phyloP scores from a whole-genome alignment of 2,797 vertebrate species.

The Danio choprae region DNA sequence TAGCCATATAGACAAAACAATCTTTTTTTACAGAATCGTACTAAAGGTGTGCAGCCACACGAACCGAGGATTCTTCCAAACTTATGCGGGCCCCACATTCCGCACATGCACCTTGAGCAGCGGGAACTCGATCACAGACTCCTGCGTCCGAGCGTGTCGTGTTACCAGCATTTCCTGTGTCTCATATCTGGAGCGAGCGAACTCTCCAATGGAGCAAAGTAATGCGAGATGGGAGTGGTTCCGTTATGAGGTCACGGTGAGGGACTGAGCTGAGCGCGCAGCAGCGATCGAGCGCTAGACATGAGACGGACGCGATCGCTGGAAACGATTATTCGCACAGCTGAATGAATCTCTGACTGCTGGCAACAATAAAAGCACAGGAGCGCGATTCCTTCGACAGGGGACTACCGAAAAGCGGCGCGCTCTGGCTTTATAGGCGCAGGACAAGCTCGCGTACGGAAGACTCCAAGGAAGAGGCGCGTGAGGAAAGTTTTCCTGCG shows the following conservation, averaged over 20 bases:
- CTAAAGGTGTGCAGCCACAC: not conserved
- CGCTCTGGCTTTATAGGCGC: constrained; percentile 27
- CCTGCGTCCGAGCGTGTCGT: constrained; percentile 40
- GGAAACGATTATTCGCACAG: constrained; percentile 61
- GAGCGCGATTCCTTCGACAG: constrained; percentile 29
- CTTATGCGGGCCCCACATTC: constrained; percentile 56
- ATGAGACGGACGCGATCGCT: constrained; percentile 59
- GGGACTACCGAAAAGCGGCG: constrained; percentile 27
- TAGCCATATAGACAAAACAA: constrained; percentile 19
- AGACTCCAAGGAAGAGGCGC: constrained; percentile 48
- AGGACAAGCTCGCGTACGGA: constrained; percentile 54
- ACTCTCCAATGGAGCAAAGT: constrained; percentile 64
- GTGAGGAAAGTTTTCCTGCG: constrained; percentile 64
- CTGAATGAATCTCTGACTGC: constrained; percentile 44
- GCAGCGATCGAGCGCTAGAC: constrained; percentile 55
- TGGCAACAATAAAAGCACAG: constrained; percentile 36
- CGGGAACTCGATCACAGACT: constrained; percentile 44
- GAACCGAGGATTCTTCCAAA: constrained; percentile 27
- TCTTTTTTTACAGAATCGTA: not conserved
- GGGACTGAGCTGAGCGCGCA: constrained; percentile 60
- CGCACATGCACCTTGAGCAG: constrained; percentile 57
- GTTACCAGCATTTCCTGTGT: constrained; percentile 66
- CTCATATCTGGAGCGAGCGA: constrained; percentile 66
- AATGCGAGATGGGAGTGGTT: constrained; percentile 71
- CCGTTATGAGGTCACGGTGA: constrained; percentile 73